Conservation (phyloP, 2,888 invertebrate species). For the Nephrotoma appendiculata region DNA sequence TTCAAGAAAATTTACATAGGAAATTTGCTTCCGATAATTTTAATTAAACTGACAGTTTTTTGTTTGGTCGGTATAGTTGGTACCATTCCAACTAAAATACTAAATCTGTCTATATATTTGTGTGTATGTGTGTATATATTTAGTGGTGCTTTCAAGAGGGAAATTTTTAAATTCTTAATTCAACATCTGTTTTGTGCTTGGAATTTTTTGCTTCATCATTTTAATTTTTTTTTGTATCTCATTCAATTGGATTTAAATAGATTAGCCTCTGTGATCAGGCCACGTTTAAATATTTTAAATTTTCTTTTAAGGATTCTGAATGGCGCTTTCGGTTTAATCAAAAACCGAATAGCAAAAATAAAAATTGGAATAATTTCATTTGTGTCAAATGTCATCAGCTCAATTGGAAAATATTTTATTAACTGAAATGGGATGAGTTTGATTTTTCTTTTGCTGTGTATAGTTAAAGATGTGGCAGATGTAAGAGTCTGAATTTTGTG, state of each 20-base stretch:
- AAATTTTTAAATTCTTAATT: not conserved
- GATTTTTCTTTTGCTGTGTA: too few species aligned
- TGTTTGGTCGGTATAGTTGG: not conserved
- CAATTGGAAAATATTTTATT: not conserved
- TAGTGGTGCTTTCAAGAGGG: not conserved
- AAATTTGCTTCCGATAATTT: not conserved
- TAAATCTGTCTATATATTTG: too few species aligned
- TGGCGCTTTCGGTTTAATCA: not conserved
- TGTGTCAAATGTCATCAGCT: not conserved
- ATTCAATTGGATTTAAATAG: not conserved
- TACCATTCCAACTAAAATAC: too few species aligned
- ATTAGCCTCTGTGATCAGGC: not conserved
- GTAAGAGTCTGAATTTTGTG: too few species aligned
- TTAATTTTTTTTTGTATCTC: not conserved
- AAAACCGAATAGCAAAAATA: not conserved
- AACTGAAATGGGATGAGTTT: not conserved
- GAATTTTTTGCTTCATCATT: not conserved
- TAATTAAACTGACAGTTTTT: not conserved
- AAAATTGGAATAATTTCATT: not conserved
- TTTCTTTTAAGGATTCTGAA: not conserved
- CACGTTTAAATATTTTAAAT: not conserved
- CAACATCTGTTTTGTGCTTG: not conserved
- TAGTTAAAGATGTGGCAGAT: too few species aligned
- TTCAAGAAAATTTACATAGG: not conserved
- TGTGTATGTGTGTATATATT: not conserved